Evolutionary conservation across 1,140 invertebrate species (phyloP).

Genomic region (Zaprionus kolodkinae): DNA sequence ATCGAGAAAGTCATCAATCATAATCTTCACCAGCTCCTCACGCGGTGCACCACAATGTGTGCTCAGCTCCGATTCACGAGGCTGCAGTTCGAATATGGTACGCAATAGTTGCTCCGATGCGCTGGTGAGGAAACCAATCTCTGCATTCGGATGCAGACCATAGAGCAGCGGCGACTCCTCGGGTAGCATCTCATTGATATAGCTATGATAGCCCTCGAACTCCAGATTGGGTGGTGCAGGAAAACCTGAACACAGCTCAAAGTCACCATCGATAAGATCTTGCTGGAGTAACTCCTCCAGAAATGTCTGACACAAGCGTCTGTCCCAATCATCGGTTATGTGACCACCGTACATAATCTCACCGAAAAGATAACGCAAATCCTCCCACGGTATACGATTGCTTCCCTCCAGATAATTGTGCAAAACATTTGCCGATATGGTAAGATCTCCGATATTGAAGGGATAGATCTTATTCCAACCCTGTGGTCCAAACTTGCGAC

Average conservation of each 20-base stretch:
- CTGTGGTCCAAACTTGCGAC: conserved; percentile 97
- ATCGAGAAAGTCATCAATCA: conserved; percentile 95
- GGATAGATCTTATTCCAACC: conserved; percentile 96
- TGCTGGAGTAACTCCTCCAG: conserved; percentile 94
- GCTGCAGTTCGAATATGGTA: conserved; percentile 97
- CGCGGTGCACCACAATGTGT: conserved; percentile 89
- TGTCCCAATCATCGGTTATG: conserved; percentile 98
- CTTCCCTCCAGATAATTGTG: conserved; percentile 97
- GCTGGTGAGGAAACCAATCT: conserved; percentile 96
- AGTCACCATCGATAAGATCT: conserved; percentile 94
- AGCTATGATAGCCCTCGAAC: conserved; percentile 94
- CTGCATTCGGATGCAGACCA: conserved; percentile 97
- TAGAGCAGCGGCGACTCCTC: conserved; percentile 95
- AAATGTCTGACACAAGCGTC: conserved; percentile 94
- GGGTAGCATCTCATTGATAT: conserved; percentile 94
- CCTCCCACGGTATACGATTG: conserved; percentile 95
- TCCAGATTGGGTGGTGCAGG: conserved; percentile 94
- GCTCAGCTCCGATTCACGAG: conserved; percentile 91
- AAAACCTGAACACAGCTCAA: conserved; percentile 93
- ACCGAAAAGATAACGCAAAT: conserved; percentile 96
- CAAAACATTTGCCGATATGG: conserved; percentile 95
- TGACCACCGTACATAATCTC: conserved; percentile 99
- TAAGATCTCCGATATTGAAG: conserved; percentile 94
- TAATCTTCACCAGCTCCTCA: conserved; percentile 93
- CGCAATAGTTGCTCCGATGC: conserved; percentile 94